phyloP scores from a whole-genome alignment of 2,888 invertebrate genomes.

The Troides aeacus region DNA sequence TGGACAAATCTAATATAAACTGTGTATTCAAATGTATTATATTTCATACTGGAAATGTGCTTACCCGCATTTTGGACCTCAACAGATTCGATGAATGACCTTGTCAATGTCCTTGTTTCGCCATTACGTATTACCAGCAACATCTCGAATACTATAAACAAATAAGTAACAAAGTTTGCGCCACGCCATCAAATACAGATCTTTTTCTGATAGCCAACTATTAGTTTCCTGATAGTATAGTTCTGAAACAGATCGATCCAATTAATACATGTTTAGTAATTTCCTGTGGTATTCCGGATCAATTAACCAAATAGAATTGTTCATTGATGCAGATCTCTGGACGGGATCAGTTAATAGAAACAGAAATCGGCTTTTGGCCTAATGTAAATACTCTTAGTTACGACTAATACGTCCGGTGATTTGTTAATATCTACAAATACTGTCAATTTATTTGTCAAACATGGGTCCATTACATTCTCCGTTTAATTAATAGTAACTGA shows the following conservation, averaged over 20 bases:
- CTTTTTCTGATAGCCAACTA: conserved; percentile 3
- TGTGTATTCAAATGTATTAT: no score
- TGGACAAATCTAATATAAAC: no score
- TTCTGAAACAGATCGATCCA: conserved; percentile 9
- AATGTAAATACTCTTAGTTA: neutral
- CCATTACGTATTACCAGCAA: no score
- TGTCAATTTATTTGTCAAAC: neutral
- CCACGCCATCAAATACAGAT: conserved; percentile 4
- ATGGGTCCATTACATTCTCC: no score
- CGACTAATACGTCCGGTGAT: neutral
- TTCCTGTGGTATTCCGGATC: conserved; percentile 2
- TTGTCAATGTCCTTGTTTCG: no score
- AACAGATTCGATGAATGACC: no score
- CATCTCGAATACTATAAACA: neutral
- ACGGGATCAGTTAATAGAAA: neutral
- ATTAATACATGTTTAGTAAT: conserved; percentile 22
- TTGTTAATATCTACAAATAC: neutral
- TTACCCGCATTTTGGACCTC: no score
- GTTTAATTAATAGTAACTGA: neutral
- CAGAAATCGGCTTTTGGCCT: neutral
- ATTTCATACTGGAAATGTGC: no score
- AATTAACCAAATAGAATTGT: conserved; percentile 9
- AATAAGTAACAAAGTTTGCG: neutral
- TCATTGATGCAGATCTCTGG: neutral
- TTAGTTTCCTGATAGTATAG: conserved; percentile 10